phyloP scores from a whole-genome alignment of 2,113 vertebrate species.

The Hydrochoerus hydrochaeris region DNA sequence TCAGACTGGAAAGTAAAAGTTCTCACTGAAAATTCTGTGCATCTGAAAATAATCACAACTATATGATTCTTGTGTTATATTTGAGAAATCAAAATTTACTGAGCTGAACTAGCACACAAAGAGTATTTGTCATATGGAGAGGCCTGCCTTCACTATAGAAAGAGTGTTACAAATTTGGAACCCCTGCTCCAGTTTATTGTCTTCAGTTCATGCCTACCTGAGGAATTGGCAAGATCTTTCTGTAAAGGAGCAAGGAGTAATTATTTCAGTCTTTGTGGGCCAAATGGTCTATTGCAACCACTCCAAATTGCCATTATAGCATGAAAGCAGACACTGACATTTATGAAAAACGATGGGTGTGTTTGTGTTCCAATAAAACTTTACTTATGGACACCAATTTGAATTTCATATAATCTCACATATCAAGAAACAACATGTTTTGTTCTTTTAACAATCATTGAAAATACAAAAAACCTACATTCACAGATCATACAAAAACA shows the following conservation, averaged over 20 bases:
- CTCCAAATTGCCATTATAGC: neutral
- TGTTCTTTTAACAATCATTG: conserved; percentile 19
- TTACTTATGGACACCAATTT: neutral
- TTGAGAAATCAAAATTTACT: neutral
- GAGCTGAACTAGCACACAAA: neutral
- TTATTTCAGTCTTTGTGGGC: neutral
- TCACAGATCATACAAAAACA: neutral
- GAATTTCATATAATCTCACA: neutral
- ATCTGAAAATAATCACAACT: neutral
- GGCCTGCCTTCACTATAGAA: neutral
- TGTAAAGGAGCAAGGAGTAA: neutral
- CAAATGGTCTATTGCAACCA: neutral
- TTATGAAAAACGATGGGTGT: neutral
- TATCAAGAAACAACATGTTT: neutral
- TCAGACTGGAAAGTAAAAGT: neutral
- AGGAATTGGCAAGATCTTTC: neutral
- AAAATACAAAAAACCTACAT: neutral
- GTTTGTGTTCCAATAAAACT: neutral
- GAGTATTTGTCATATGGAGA: neutral
- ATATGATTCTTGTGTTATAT: neutral
- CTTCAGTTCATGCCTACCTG: neutral
- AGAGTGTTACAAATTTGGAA: neutral
- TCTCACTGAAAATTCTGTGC: neutral
- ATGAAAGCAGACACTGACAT: neutral
- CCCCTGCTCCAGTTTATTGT: neutral